These are phyloP conservation scores for Tolmerus cingulatus DNA, from an alignment of 2,888 invertebrate species.

Conservation along the genomic window DNA sequence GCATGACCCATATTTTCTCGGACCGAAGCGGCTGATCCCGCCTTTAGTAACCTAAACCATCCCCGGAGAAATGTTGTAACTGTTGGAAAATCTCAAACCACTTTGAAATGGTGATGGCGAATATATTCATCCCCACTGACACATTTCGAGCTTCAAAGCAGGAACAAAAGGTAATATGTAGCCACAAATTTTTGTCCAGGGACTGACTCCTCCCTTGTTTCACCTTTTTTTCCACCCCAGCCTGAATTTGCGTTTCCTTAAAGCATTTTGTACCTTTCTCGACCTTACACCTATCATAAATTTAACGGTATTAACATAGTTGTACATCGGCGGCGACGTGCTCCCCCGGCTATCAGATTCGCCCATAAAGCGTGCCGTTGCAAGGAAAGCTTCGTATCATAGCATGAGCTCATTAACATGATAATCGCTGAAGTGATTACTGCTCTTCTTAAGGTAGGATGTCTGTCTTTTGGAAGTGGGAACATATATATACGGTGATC, in stretches of 20 bases:
- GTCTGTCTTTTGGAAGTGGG: background rate
- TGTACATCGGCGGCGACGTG: background rate
- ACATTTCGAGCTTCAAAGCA: slow-evolving; percentile 38
- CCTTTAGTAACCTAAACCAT: slow-evolving; percentile 26
- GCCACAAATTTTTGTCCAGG: slow-evolving; percentile 38
- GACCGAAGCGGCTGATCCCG: background rate
- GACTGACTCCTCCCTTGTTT: slow-evolving; percentile 1
- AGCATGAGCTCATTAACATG: slow-evolving; percentile 7
- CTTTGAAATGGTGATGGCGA: slow-evolving; percentile 38
- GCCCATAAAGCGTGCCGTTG: background rate
- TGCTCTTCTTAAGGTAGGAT: background rate
- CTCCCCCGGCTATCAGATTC: background rate
- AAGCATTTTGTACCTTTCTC: slow-evolving; percentile 32
- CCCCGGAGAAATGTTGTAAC: slow-evolving; percentile 22
- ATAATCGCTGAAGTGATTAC: background rate
- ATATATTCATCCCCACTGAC: slow-evolving; percentile 37
- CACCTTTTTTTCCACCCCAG: background rate
- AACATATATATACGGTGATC: too few relatives aligned
- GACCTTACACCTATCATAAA: slow-evolving; percentile 13
- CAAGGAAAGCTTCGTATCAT: background rate
- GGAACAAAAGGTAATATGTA: slow-evolving; percentile 39
- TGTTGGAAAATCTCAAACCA: slow-evolving; percentile 38
- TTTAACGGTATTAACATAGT: background rate
- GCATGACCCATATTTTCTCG: slow-evolving; percentile 40
- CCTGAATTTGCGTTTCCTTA: background rate